Evolutionary conservation across 53 echinoderm and acorn worm species (phyloP).

Genomic region (Antedon mediterranea): DNA sequence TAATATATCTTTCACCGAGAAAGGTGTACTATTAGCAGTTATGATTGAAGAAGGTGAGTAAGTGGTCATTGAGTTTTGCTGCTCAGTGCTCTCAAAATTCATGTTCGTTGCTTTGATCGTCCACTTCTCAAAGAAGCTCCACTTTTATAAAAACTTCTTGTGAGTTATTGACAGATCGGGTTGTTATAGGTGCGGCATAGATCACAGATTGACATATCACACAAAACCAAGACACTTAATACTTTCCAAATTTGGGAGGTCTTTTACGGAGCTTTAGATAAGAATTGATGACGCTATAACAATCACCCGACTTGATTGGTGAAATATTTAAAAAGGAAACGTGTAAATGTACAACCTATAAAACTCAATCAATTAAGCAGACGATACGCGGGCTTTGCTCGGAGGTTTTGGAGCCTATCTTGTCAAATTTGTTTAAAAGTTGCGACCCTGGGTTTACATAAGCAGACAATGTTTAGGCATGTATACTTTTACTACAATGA

Average conservation of each 20-base stretch:
- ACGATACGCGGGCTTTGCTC: not conserved
- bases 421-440: not conserved
- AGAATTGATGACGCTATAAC: not conserved
- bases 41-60: not conserved
- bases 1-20: constrained; percentile 57
- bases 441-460: not conserved
- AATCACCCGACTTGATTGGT: not conserved
- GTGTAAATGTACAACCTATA: not conserved
- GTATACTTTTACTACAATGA: not conserved
- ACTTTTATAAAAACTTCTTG: not conserved
- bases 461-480: not conserved
- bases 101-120: not conserved
- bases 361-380: not conserved
- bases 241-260: not conserved
- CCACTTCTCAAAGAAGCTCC: not conserved
- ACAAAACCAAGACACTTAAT: not conserved
- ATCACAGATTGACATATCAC: not conserved
- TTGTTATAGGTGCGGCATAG: not conserved
- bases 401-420: not conserved
- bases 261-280: not conserved
- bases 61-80: not conserved
- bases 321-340: not conserved
- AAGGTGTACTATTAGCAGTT: constrained; percentile 34
- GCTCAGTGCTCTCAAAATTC: not conserved
- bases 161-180: not conserved